phyloP scores from a whole-genome alignment of 1,140 invertebrate genomes.

The Drosophila trapezifrons region DNA sequence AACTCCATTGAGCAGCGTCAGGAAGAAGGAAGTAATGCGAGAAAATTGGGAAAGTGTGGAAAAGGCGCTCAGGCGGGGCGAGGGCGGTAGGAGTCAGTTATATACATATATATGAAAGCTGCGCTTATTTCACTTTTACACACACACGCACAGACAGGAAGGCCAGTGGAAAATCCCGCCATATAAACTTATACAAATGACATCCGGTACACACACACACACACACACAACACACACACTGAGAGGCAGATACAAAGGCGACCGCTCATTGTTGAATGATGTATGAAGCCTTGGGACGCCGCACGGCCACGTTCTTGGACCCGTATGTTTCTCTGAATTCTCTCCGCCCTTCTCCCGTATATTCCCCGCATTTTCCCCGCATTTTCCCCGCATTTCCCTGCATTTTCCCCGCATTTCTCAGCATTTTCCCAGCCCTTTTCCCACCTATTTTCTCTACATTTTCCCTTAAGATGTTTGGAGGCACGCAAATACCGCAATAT shows the following conservation, averaged over 20 bases:
- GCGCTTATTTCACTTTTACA: conserved; percentile 75
- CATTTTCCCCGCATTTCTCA: background rate
- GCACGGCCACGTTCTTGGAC: conserved; percentile 34
- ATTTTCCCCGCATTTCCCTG: background rate
- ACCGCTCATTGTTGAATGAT: conserved; percentile 74
- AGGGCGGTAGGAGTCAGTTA: background rate
- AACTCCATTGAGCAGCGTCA: background rate
- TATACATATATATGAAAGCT: conserved; percentile 34
- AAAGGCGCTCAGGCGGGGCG: background rate
- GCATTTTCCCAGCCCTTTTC: background rate
- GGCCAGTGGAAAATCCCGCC: conserved; percentile 57
- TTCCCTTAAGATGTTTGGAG: conserved; percentile 22
- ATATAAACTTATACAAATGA: conserved; percentile 76
- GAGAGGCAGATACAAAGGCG: conserved; percentile 5
- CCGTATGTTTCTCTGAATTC: no score
- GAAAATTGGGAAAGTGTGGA: conserved; percentile 25
- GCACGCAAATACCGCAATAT: conserved; percentile 42
- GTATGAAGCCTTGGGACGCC: conserved; percentile 58
- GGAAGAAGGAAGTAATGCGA: conserved; percentile 5
- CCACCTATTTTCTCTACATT: background rate
- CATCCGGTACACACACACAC: conserved; percentile 55
- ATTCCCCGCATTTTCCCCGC: background rate
- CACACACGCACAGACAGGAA: conserved; percentile 29
- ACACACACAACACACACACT: conserved; percentile 3
- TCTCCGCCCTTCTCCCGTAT: no score